Evolutionary conservation across 2,888 invertebrate species (phyloP).

Genomic region (Tanypteryx hageni): DNA sequence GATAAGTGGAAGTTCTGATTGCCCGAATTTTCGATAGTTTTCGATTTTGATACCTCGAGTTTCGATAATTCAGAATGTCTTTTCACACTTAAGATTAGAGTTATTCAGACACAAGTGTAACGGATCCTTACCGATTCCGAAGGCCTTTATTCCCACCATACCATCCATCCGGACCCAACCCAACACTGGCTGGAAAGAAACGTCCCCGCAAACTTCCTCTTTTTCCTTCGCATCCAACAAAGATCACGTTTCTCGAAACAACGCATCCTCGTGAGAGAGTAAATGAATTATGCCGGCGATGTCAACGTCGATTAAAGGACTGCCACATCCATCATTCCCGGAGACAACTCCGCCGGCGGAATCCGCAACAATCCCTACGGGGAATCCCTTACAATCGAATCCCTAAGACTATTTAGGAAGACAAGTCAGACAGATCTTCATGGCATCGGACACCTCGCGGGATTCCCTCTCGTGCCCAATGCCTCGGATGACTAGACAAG

Average conservation of each 20-base stretch:
- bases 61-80: too few species aligned
- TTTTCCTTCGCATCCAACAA: too few species aligned
- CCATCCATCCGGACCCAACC: too few species aligned
- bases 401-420: constrained; percentile 2
- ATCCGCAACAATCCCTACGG: neutral
- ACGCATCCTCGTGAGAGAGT: neutral
- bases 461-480: constrained; percentile 5
- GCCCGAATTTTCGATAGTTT: too few species aligned
- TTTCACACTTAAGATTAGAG: too few species aligned
- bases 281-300: constrained; percentile 17
- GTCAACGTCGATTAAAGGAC: neutral
- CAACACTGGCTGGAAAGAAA: too few species aligned
- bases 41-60: too few species aligned
- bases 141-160: too few species aligned
- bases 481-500: neutral
- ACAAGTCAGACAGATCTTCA: neutral
- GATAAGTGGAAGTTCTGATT: too few species aligned
- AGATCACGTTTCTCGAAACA: neutral
- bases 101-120: too few species aligned
- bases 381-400: neutral
- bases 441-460: constrained; percentile 1
- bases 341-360: neutral
- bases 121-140: too few species aligned
- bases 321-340: constrained; percentile 7
- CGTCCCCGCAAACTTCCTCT: too few species aligned